A percentile compares a stretch with the other conserved stretches of the same genome.
Evolutionary conservation across 2,888 invertebrate genomes (phyloP).

Genomic region (Colostygia pectinataria): DNA sequence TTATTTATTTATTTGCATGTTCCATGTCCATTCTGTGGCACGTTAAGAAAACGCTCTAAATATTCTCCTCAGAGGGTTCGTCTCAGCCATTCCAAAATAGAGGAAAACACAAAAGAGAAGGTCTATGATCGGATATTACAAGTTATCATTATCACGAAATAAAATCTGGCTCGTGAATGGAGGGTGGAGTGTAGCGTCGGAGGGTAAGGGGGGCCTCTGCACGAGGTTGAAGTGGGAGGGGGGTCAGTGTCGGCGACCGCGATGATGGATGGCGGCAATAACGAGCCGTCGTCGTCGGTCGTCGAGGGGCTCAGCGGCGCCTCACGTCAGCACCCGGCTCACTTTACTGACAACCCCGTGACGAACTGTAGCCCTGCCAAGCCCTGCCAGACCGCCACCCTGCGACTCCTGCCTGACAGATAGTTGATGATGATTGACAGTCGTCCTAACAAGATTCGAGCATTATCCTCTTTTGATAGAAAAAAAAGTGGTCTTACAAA

Average conservation of each 20-base stretch:
- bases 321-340: background rate
- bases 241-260: constrained; percentile 41
- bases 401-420: no score
- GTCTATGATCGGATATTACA: background rate
- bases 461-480: no score
- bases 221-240: constrained; percentile 11
- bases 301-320: background rate
- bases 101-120: background rate
- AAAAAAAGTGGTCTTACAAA: no score
- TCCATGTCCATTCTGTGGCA: no score
- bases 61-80: no score
- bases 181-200: background rate
- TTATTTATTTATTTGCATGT: no score
- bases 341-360: background rate
- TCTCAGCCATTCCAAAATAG: no score
- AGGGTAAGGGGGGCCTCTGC: background rate
- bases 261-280: constrained; percentile 75
- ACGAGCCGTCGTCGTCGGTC: constrained; percentile 47
- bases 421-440: no score
- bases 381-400: no score
- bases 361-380: no score
- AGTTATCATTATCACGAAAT: constrained; percentile 24
- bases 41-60: no score
- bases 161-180: constrained; percentile 33
- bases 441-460: no score